A percentile compares a stretch with the other conserved stretches of the same genome.
These are phyloP conservation scores for Romanogobio albipinnatus DNA, from an alignment of 2,113 vertebrate species.

Conservation along the genomic window DNA sequence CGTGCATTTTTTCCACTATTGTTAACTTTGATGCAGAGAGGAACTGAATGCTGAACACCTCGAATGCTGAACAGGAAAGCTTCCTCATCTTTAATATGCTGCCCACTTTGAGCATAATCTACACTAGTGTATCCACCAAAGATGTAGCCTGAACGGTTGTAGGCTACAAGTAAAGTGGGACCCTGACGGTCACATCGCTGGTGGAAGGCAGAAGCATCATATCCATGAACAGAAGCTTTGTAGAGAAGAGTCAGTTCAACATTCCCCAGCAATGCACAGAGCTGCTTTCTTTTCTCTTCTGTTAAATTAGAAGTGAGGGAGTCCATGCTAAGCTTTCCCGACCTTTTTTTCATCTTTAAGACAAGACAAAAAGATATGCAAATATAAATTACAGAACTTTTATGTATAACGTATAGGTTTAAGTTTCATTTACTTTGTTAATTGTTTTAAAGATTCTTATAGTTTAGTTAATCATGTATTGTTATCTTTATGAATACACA, in stretches of 20 bases:
- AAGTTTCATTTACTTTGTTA: too few relatives aligned
- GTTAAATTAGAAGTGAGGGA: background rate
- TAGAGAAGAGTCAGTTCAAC: conserved; percentile 63
- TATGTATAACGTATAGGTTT: too few relatives aligned
- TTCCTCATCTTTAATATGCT: conserved; percentile 51
- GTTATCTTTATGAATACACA: too few relatives aligned
- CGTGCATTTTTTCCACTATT: background rate
- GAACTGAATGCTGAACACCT: background rate
- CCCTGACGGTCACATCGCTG: conserved; percentile 59
- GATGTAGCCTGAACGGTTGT: conserved; percentile 65
- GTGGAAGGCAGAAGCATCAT: conserved; percentile 59
- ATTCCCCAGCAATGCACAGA: conserved; percentile 53
- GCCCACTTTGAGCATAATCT: conserved; percentile 54
- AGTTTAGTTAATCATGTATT: background rate
- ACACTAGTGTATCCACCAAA: conserved; percentile 70
- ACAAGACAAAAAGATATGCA: background rate
- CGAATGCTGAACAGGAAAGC: conserved; percentile 69
- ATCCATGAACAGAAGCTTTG: conserved; percentile 68
- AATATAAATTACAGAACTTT: background rate
- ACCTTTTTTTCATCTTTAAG: background rate
- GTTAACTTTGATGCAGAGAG: background rate
- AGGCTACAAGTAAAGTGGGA: conserved; percentile 71
- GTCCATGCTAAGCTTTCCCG: background rate
- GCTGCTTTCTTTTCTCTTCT: conserved; percentile 39
- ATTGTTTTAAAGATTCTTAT: too few relatives aligned